Evolutionary conservation across 2,888 invertebrate species (phyloP), one percentile per base, ranked within the genome.

Genomic region (Mantis religiosa): DNA sequence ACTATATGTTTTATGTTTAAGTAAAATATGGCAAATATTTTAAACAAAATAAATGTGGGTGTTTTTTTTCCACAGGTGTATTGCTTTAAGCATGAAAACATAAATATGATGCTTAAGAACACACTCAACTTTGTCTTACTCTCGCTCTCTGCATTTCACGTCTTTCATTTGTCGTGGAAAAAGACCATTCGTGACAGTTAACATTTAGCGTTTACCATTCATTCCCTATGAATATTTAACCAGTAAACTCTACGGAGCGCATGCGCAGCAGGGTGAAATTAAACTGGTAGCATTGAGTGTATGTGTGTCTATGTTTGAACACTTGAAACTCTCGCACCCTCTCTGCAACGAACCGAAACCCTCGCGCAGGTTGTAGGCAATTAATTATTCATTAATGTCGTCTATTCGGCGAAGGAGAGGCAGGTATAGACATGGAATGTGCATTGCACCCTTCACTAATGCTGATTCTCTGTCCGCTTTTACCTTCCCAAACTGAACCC

Each of bases 331-430:
- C 54, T 71, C 54, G 54, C 25, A 71, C 54, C 54, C 54, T 71
- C 54, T 25, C 54, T 71, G 54, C 54, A 71, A 71, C 54, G 54
- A 71, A 71, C 54, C 54, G 54, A 71, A 71, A 71, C 54, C 54
- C 54, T 71, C 54, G 54, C 54, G 41, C 54, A 82, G 87, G 34
- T 82, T 82, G 87, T 87, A 28, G 82, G 82, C 34, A 87, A 87
- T 87, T 87, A 87, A 87, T 82, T 87, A 87, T 87, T 87, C 87
- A 87, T 87, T 87, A 87, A 30, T 87, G 87, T 71, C 82, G 82
- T 82, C 28, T 86, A 81, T 86, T 86, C 86, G 81, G 28, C 9
- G 81, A 28, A 81, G 28, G 28, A 28, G 81, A 28, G 71, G 86
- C 71, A 86, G 28, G 81, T 28, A 81, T 86, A 86, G 86, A 81